A percentile compares a stretch with the other conserved stretches of the same genome.
Evolutionary conservation across 2,888 invertebrate genomes (phyloP).

Genomic region (Theodoxus fluviatilis): DNA sequence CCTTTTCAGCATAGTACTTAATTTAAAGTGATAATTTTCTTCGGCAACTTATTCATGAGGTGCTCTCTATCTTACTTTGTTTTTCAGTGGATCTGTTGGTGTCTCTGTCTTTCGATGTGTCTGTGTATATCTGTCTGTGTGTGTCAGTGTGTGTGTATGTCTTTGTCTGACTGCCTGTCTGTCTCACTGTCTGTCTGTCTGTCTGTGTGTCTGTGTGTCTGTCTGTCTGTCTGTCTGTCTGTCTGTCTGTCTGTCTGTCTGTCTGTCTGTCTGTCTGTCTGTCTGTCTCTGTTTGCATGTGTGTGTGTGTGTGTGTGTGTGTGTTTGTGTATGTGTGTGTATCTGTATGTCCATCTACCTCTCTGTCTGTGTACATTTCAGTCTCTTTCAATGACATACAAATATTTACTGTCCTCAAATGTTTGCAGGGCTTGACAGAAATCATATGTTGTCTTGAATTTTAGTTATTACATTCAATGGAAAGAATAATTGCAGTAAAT

Average conservation of each 20-base stretch:
- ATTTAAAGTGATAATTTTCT: too few relatives aligned
- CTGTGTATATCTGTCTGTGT: too few relatives aligned
- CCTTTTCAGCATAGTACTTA: too few relatives aligned
- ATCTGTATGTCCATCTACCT: neutral
- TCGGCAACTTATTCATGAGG: too few relatives aligned
- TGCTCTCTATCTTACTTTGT: too few relatives aligned
- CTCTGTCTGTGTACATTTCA: neutral
- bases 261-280: neutral
- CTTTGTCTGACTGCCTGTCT: too few relatives aligned
- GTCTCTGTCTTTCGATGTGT: too few relatives aligned
- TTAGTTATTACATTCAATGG: neutral
- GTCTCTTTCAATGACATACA: neutral
- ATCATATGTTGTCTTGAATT: neutral
- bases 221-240: constrained; percentile 6
- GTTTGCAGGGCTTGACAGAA: neutral
- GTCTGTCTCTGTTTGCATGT: neutral
- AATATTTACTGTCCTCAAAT: neutral
- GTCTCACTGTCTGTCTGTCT: too few relatives aligned
- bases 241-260: neutral
- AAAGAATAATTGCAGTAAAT: neutral
- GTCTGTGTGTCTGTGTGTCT: constrained; percentile 20
- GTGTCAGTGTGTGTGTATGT: too few relatives aligned
- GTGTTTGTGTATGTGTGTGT: neutral
- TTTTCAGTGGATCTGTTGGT: too few relatives aligned
- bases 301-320: neutral